Conservation (phyloP, 30 jellyfish, hydroid and myxozoan genomes). For the Rhopilema esculentum region DNA sequence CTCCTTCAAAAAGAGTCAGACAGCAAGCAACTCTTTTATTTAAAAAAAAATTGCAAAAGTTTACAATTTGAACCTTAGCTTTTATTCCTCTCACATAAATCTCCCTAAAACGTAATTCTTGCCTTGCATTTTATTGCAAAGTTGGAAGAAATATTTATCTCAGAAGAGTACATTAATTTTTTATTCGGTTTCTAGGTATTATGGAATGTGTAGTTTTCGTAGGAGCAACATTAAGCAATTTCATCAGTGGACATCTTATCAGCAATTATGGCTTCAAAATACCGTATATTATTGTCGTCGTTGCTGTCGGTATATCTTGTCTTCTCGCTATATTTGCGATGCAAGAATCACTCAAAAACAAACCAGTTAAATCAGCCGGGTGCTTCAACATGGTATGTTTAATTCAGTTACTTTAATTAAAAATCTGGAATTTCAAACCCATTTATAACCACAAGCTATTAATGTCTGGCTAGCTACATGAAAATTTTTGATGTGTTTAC, state of each 20-base stretch:
- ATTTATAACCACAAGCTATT: no score
- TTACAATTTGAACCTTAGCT: no score
- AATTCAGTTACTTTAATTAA: background rate
- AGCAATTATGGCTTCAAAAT: slow-evolving; percentile 52
- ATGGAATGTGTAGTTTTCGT: slow-evolving; percentile 75
- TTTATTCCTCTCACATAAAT: no score
- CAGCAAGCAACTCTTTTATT: no score
- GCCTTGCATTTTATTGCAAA: no score
- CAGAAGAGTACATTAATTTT: background rate
- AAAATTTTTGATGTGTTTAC: no score
- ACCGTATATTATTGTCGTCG: slow-evolving; percentile 66
- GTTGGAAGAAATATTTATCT: no score
- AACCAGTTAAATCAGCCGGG: background rate
- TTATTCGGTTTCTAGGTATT: slow-evolving; percentile 24
- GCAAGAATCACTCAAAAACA: slow-evolving; percentile 68
- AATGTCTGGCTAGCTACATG: no score
- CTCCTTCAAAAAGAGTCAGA: no score
- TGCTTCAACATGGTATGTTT: background rate
- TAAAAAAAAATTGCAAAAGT: no score
- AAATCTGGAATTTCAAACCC: no score
- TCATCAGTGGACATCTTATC: slow-evolving; percentile 72
- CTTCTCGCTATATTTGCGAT: slow-evolving; percentile 43
- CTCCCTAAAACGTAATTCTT: no score
- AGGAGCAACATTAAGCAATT: slow-evolving; percentile 63
- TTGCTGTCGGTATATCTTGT: background rate